A percentile compares a stretch with the other conserved stretches of the same genome.
Conservation (phyloP, 2,113 vertebrate genomes). For the Rhinopithecus roxellana region DNA sequence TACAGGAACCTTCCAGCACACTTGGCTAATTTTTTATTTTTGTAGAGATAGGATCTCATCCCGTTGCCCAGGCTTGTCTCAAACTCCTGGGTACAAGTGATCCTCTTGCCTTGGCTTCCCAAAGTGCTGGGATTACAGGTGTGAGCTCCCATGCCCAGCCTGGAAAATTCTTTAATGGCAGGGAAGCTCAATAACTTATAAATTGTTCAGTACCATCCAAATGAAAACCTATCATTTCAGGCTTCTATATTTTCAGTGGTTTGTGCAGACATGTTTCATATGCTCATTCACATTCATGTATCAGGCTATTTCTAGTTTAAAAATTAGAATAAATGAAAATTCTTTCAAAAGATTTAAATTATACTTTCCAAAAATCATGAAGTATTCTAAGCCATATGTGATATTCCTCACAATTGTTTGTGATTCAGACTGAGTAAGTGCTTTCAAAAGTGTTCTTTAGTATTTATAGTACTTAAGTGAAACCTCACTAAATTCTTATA, state of each 20-base stretch:
- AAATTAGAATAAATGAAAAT: constrained; percentile 8
- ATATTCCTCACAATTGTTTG: constrained; percentile 1
- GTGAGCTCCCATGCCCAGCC: no score
- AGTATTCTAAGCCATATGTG: background rate
- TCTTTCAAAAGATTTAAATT: background rate
- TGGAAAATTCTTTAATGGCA: background rate
- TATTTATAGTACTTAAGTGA: background rate
- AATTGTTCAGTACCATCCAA: background rate
- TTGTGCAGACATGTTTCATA: constrained; percentile 22
- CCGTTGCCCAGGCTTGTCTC: no score
- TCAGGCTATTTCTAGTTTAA: constrained; percentile 20
- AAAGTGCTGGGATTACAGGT: no score
- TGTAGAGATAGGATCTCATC: no score
- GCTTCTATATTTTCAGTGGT: background rate
- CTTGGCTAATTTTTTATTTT: no score
- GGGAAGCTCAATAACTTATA: background rate
- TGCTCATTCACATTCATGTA: background rate
- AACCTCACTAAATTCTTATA: background rate
- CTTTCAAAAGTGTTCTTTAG: constrained; percentile 30
- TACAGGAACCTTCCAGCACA: no score
- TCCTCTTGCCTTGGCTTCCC: no score
- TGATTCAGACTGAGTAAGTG: background rate
- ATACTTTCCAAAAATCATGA: constrained; percentile 3
- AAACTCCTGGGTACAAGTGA: no score
- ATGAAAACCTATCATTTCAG: background rate